These are phyloP conservation scores for Mesembrinibis cayennensis DNA, from an alignment of 2,113 vertebrate genomes.

Conservation along the genomic window DNA sequence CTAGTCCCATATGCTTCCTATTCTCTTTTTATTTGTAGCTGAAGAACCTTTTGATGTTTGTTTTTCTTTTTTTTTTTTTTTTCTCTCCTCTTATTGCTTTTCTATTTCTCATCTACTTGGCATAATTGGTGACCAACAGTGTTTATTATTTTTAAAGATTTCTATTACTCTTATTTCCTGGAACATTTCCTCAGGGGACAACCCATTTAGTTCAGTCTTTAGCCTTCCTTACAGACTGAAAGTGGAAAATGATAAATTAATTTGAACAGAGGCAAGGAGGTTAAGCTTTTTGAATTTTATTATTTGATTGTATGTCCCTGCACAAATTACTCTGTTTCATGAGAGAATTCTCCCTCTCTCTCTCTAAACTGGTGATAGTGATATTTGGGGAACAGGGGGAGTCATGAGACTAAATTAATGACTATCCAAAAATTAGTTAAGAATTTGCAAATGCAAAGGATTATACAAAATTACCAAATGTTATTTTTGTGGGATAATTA, in stretches of 20 bases:
- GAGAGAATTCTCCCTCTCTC: not conserved
- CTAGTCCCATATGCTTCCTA: not conserved
- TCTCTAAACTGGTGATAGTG: not conserved
- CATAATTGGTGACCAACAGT: not conserved
- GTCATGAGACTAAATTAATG: not conserved
- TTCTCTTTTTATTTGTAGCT: not conserved
- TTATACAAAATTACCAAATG: not conserved
- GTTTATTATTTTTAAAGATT: constrained; percentile 7
- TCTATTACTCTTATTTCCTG: not conserved
- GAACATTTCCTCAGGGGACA: not conserved
- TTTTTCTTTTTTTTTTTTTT: not conserved
- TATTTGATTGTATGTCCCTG: not conserved
- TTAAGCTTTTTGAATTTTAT: constrained; percentile 3
- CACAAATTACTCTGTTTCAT: not conserved
- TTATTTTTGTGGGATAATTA: not conserved
- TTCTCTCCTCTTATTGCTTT: not conserved
- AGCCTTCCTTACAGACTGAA: not conserved
- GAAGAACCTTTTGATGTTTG: not conserved
- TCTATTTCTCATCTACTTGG: not conserved
- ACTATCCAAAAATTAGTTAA: not conserved
- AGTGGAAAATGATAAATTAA: constrained; percentile 18
- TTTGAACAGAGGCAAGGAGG: not conserved
- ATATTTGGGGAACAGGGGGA: not conserved
- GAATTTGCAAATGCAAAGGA: not conserved
- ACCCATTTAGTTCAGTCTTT: not conserved